Conservation (phyloP, 2,797 vertebrate species). For the Sebastolobus alascanus region DNA sequence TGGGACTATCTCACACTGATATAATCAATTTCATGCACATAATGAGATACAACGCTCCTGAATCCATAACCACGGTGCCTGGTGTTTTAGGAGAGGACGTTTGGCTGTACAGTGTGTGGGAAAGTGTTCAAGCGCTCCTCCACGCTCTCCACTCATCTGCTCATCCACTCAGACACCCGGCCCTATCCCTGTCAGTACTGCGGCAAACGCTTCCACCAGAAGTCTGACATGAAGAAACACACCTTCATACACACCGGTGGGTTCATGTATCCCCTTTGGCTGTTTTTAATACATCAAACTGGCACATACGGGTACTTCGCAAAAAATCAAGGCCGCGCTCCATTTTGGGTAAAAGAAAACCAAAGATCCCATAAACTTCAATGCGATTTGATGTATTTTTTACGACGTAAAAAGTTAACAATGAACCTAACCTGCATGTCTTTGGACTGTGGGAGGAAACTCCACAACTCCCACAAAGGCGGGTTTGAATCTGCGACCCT, state of each 20-base stretch:
- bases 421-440: too few relatives aligned
- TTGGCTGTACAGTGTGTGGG: conserved; percentile 78
- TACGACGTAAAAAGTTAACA: too few relatives aligned
- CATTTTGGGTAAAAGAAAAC: too few relatives aligned
- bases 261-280: conserved; percentile 2
- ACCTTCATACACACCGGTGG: conserved; percentile 85
- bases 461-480: too few relatives aligned
- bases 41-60: background rate
- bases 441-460: too few relatives aligned
- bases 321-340: too few relatives aligned
- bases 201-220: conserved; percentile 86
- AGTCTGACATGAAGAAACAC: conserved; percentile 90
- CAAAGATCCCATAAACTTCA: too few relatives aligned
- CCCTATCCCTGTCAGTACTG: conserved; percentile 85
- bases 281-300: too few relatives aligned
- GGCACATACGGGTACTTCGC: too few relatives aligned
- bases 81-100: conserved; percentile 76
- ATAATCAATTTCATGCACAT: background rate
- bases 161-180: conserved; percentile 83
- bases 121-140: conserved; percentile 85
- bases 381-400: too few relatives aligned
- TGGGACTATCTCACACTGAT: background rate
- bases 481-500: too few relatives aligned
- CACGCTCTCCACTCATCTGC: conserved; percentile 83
- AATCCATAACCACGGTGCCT: background rate